phyloP scores from a whole-genome alignment of 2,113 vertebrate genomes.

The Eulacestoma nigropectus region DNA sequence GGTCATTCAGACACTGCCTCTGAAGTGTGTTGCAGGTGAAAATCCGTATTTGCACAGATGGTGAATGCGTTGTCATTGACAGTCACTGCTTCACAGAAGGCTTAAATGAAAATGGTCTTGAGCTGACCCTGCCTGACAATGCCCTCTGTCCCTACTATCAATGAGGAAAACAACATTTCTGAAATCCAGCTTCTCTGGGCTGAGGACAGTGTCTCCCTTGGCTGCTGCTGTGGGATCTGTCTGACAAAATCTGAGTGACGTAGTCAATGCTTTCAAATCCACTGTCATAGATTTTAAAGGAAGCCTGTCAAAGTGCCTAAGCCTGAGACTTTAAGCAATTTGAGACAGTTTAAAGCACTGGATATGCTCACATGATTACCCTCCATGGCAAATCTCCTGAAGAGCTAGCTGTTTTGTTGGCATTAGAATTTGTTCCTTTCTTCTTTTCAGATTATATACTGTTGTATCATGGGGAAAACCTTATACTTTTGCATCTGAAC shows the following conservation, averaged over 20 bases:
- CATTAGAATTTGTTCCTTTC: background rate
- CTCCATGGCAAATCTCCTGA: background rate
- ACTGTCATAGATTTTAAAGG: constrained; percentile 1
- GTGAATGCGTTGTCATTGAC: background rate
- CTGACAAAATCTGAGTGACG: background rate
- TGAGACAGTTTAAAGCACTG: background rate
- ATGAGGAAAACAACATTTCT: background rate
- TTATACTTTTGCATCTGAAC: background rate
- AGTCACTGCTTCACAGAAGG: background rate
- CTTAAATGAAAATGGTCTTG: background rate
- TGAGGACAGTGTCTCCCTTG: background rate
- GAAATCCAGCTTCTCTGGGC: background rate
- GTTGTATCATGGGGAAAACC: background rate
- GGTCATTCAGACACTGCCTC: background rate
- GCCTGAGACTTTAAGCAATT: background rate
- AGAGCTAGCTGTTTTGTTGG: background rate
- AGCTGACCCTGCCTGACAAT: background rate
- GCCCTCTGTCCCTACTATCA: background rate
- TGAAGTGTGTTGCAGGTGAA: background rate
- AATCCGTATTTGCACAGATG: background rate
- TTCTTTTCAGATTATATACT: background rate
- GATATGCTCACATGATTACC: background rate
- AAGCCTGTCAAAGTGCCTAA: constrained; percentile 29
- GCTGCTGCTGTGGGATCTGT: background rate
- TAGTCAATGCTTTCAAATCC: background rate